Conservation (phyloP, 2,888 invertebrate species). For the Athalia rosae region DNA sequence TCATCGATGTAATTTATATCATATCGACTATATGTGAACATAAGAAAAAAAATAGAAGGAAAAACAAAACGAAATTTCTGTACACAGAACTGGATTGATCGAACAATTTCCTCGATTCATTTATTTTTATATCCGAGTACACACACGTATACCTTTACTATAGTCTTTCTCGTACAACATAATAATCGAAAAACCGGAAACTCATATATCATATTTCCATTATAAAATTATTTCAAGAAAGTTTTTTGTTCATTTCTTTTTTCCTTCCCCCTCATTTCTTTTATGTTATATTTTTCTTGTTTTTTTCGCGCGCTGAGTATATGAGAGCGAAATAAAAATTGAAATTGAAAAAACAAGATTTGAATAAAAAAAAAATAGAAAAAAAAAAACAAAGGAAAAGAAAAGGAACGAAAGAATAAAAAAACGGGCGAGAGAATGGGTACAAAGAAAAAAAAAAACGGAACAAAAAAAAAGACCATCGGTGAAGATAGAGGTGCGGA, state of each 20-base stretch:
- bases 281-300: background rate
- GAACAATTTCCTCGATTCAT: no score
- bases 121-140: no score
- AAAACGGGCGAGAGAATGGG: background rate
- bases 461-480: background rate
- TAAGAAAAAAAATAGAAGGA: no score
- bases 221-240: background rate
- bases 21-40: no score
- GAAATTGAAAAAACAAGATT: no score
- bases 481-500: slow-evolving; percentile 18
- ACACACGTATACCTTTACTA: no score
- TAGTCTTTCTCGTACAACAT: no score
- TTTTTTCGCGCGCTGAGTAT: background rate
- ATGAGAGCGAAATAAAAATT: background rate
- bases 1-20: no score
- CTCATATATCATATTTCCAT: no score
- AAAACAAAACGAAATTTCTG: no score
- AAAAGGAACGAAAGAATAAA: slow-evolving; percentile 15
- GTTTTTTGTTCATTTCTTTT: background rate
- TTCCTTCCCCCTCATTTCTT: background rate
- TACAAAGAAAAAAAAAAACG: background rate
- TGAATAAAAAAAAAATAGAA: background rate
- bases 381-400: background rate
- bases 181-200: no score
- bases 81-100: no score